These are phyloP conservation scores for Periophthalmodon schlosseri DNA, from an alignment of 2,113 vertebrate genomes.

Conservation along the genomic window DNA sequence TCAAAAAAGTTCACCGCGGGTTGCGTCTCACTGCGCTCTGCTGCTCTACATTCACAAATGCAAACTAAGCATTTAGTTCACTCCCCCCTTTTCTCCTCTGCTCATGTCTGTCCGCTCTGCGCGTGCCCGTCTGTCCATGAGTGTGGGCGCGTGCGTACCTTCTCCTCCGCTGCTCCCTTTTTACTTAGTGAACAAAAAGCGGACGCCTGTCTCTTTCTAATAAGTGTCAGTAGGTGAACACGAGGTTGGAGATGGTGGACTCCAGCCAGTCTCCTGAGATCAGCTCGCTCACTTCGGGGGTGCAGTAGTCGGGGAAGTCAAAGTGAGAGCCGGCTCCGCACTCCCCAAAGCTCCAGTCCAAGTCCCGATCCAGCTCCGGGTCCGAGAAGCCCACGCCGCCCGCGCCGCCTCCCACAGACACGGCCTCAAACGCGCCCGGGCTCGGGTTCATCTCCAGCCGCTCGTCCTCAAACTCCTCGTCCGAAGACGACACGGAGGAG, in stretches of 20 bases:
- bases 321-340: conserved; percentile 95
- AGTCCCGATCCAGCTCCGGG: conserved; percentile 91
- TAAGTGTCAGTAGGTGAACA: conserved; percentile 90
- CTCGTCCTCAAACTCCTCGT: conserved; percentile 97
- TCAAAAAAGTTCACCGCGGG: conserved; percentile 43
- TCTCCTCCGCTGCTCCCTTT: conserved; percentile 48
- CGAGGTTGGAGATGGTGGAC: conserved; percentile 98
- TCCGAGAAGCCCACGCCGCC: conserved; percentile 91
- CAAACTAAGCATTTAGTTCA: conserved; percentile 70
- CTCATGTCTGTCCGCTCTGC: conserved; percentile 39
- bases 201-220: conserved; percentile 26
- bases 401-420: conserved; percentile 77
- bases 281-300: conserved; percentile 98
- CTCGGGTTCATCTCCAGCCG: conserved; percentile 89
- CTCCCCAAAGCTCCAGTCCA: conserved; percentile 93
- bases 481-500: conserved; percentile 84
- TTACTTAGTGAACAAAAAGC: conserved; percentile 55
- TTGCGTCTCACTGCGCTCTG: conserved; percentile 60
- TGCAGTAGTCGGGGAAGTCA: conserved; percentile 99
- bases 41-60: conserved; percentile 73
- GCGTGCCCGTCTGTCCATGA: conserved; percentile 59
- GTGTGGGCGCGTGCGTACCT: conserved; percentile 58
- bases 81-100: not conserved
- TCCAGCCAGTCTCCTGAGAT: conserved; percentile 99
- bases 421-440: conserved; percentile 87